phyloP scores from a whole-genome alignment of 2,888 invertebrate species.

The Chromoteleia sp. region DNA sequence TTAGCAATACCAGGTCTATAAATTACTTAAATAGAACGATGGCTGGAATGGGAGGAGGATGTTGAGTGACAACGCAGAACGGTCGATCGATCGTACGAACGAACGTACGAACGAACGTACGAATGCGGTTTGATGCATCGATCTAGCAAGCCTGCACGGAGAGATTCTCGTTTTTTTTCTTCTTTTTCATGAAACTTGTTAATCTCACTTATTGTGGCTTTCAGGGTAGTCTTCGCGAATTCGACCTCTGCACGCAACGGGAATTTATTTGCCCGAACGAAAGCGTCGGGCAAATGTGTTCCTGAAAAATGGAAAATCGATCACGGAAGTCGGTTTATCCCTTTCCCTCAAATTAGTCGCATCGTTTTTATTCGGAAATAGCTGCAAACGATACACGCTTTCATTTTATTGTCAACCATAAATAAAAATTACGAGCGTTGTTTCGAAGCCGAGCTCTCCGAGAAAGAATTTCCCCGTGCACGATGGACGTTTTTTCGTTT shows the following conservation, averaged over 20 bases:
- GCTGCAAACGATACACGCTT: constrained; percentile 13
- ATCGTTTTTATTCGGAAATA: constrained; percentile 22
- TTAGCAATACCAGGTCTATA: constrained; percentile 17
- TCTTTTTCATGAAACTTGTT: constrained; percentile 51
- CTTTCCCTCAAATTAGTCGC: constrained; percentile 29
- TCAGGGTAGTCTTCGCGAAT: constrained; percentile 53
- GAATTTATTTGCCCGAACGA: constrained; percentile 51
- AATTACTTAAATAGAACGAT: constrained; percentile 39
- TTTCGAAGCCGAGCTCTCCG: neutral
- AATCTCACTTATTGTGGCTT: constrained; percentile 60
- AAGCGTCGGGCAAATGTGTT: constrained; percentile 30
- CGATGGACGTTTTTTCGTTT: neutral
- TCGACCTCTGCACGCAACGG: constrained; percentile 50
- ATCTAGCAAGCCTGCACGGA: constrained; percentile 22
- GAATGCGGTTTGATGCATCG: constrained; percentile 32
- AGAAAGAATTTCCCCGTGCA: neutral
- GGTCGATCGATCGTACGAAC: constrained; percentile 16
- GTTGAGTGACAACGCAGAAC: constrained; percentile 37
- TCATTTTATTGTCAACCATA: neutral
- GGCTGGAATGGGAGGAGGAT: constrained; percentile 29
- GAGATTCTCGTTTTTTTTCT: constrained; percentile 16
- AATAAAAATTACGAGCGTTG: neutral
- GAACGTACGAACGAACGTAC: constrained; percentile 1
- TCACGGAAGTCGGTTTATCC: constrained; percentile 14
- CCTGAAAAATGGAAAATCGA: constrained; percentile 52